Conservation (phyloP, 1,140 invertebrate genomes). For the Paralvinella palmiformis region DNA sequence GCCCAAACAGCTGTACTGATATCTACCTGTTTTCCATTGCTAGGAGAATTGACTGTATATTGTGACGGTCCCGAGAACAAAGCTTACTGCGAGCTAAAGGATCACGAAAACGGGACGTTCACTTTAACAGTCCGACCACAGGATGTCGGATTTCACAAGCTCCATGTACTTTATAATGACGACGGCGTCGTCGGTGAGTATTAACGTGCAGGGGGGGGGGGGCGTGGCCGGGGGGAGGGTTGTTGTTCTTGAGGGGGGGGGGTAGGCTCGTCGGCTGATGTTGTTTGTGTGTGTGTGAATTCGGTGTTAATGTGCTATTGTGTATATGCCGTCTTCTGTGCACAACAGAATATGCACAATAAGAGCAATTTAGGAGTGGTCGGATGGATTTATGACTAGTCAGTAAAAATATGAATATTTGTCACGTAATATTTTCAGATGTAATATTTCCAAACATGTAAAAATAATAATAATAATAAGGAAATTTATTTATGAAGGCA, state of each 20-base stretch:
- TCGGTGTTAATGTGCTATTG: not conserved
- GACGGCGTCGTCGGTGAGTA: conserved; percentile 59
- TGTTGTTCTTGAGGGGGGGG: conserved; percentile 89
- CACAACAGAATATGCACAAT: too few species aligned
- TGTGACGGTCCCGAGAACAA: conserved; percentile 78
- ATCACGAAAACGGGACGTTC: conserved; percentile 94
- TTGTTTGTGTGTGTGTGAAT: not conserved
- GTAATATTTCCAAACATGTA: too few species aligned
- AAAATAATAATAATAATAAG: too few species aligned
- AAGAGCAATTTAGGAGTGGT: too few species aligned
- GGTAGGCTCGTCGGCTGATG: conserved; percentile 75
- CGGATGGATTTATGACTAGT: too few species aligned
- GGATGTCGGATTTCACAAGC: conserved; percentile 79
- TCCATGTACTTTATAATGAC: conserved; percentile 54
- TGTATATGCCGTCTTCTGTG: conserved; percentile 64
- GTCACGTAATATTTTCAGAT: too few species aligned
- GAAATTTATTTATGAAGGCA: too few species aligned
- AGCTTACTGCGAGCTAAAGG: conserved; percentile 90
- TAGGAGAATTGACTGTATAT: conserved; percentile 80
- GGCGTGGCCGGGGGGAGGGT: conserved; percentile 88
- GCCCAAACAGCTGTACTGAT: too few species aligned
- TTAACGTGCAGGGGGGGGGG: conserved; percentile 70
- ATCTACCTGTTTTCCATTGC: too few species aligned
- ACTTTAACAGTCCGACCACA: conserved; percentile 89
- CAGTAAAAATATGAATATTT: too few species aligned